phyloP scores from a whole-genome alignment of 2,113 vertebrate genomes.

The Promerops cafer region DNA sequence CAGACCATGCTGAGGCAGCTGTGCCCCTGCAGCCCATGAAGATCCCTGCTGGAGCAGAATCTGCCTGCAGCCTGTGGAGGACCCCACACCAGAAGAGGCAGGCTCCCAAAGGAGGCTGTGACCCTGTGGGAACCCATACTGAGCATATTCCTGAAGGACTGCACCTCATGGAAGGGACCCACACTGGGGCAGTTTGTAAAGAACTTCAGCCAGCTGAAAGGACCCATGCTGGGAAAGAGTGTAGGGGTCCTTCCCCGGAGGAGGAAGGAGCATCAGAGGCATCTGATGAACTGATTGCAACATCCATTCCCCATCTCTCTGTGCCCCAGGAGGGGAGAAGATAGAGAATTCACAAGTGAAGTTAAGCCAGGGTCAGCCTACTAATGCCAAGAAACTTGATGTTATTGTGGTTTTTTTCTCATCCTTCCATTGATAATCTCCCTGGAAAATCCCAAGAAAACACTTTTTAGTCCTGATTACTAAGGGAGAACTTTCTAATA shows the following conservation, averaged over 20 bases:
- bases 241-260: not conserved
- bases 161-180: too few relatives aligned
- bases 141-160: not conserved
- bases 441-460: not conserved
- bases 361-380: not conserved
- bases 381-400: not conserved
- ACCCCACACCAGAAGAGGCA: accelerated
- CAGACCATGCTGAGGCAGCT: not conserved
- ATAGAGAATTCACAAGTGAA: not conserved
- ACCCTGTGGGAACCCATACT: not conserved
- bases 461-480: not conserved
- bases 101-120: not conserved
- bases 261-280: not conserved
- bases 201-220: not conserved
- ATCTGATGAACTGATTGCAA: not conserved
- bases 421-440: accelerated
- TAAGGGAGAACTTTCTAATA: not conserved
- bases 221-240: too few relatives aligned
- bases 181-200: not conserved
- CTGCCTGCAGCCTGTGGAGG: not conserved
- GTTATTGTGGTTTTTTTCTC: accelerated
- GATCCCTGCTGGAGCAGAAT: not conserved
- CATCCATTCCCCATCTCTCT: not conserved
- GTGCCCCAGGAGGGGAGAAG: not conserved
- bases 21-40: not conserved